Evolutionary conservation across 2,888 invertebrate species (phyloP), one percentile per base, ranked within the genome.

Genomic region (Agrypnus murinus): DNA sequence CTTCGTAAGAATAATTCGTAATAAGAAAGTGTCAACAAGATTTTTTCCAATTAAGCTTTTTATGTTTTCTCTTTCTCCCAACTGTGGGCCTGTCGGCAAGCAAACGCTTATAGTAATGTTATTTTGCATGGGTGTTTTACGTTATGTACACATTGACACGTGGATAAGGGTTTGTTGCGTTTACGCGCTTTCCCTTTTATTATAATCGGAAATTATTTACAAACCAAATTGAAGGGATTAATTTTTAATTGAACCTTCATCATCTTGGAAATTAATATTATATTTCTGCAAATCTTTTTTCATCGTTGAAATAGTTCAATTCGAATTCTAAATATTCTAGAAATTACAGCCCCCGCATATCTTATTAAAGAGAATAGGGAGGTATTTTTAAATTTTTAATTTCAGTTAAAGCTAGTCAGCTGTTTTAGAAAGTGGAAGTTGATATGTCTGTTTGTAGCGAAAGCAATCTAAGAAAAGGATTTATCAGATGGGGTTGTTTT

Each of bases 101-200:
- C n/a, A n/a, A n/a, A 6, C 15, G 45, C 8, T 40, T 40, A 25
- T 25, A 53, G 32, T 53, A 25, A 25, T 25, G 25, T 10, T 25
- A 48, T 19, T 48, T 25, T 57, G 36, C 25, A 10, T 38, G 45
- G 36, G 46, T 32, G 31, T 48, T 68, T 58, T 48, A 48, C 68
- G 63, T 69, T 25, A 63, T 63, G 57, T 46, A 69, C 63, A 63
- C 68, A 63, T 32, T 15, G 63, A 63, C 68, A 68, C 68, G 68
- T 69, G 68, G 68, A 63, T 53, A 19, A 31, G 25, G 25, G 48
- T 62, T 50, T 9, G 67, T 60, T 43, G 55, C 38, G 60, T 53
- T 25, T 65, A 34, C 57, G 17, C 32, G 10, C 34, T 45, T 31
- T 19, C 19, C 17, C 32, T 60, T 60, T 46, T 31, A 46, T n/a